phyloP scores from a whole-genome alignment of 2,113 vertebrate species.

The Myxocyprinus asiaticus region DNA sequence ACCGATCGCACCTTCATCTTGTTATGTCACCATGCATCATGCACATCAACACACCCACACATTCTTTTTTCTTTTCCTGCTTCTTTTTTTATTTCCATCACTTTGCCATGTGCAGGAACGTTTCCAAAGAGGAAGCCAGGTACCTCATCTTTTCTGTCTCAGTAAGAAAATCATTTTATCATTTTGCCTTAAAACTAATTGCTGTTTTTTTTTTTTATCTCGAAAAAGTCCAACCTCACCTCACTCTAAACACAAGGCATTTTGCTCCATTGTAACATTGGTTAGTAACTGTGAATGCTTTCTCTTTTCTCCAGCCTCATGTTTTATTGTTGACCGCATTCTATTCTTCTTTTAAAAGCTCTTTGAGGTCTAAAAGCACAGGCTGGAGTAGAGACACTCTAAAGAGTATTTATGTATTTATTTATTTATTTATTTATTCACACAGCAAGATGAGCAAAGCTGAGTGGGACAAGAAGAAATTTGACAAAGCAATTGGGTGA shows the following conservation, averaged over 20 bases:
- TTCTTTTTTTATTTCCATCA: conserved; percentile 40
- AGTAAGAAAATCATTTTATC: conserved; percentile 45
- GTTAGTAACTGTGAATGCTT: conserved; percentile 51
- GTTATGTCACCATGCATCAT: conserved; percentile 5
- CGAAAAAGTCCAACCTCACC: conserved; percentile 20
- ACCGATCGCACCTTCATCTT: conserved; percentile 32
- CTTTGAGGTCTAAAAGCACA: too few species aligned
- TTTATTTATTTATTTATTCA: conserved; percentile 36
- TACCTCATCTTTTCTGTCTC: conserved; percentile 53
- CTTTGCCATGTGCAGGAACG: conserved; percentile 50
- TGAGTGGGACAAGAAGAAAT: conserved; percentile 93
- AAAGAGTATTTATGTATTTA: conserved; percentile 29
- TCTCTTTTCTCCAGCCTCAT: conserved; percentile 46
- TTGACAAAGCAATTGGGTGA: conserved; percentile 98
- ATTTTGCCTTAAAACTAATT: conserved; percentile 38
- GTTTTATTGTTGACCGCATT: conserved; percentile 5
- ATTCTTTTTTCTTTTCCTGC: conserved; percentile 39
- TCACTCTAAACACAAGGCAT: conserved; percentile 39
- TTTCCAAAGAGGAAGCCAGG: conserved; percentile 52
- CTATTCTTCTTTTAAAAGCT: not conserved
- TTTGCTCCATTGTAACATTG: conserved; percentile 48
- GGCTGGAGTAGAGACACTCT: not conserved
- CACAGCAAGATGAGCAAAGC: conserved; percentile 86
- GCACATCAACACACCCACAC: conserved; percentile 39
- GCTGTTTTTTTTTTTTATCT: conserved; percentile 35